Percentiles rank a stretch among this genome's conserved stretches.
These are phyloP conservation scores for Pherbina coryleti DNA, from an alignment of 2,888 invertebrate species.

Conservation along the genomic window DNA sequence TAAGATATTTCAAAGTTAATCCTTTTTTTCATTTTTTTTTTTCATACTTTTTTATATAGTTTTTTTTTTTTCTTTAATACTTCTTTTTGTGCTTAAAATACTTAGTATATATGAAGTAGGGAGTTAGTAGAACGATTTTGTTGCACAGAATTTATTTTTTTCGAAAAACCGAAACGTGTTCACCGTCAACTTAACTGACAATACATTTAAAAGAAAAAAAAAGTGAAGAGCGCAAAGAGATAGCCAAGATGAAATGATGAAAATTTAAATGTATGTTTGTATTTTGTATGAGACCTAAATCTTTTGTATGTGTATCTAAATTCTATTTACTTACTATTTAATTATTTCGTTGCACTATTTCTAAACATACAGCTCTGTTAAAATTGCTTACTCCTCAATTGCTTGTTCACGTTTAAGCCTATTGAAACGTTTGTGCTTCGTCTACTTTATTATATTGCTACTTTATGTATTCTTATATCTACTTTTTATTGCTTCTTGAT, in stretches of 20 bases:
- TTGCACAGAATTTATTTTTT: neutral
- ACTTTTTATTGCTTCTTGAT: conserved; percentile 70
- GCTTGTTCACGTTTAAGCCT: conserved; percentile 11
- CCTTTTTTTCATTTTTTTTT: neutral
- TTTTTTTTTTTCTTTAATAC: neutral
- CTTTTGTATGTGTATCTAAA: no score
- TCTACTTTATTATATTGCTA: conserved; percentile 51
- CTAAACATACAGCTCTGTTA: neutral
- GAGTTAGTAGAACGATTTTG: neutral
- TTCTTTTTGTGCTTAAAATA: neutral
- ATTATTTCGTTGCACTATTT: no score
- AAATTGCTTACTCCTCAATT: conserved; percentile 21
- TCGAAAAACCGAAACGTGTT: no score
- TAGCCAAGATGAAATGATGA: no score
- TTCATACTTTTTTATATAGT: neutral
- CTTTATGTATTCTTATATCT: conserved; percentile 55
- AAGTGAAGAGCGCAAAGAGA: no score
- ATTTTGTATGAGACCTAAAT: no score
- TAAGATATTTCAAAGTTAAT: neutral
- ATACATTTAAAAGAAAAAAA: no score
- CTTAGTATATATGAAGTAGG: neutral
- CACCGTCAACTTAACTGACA: no score
- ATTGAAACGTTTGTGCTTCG: neutral
- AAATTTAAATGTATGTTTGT: no score
- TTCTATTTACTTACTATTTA: no score